phyloP scores from a whole-genome alignment of 2,888 invertebrate genomes.

The Blera fallax region DNA sequence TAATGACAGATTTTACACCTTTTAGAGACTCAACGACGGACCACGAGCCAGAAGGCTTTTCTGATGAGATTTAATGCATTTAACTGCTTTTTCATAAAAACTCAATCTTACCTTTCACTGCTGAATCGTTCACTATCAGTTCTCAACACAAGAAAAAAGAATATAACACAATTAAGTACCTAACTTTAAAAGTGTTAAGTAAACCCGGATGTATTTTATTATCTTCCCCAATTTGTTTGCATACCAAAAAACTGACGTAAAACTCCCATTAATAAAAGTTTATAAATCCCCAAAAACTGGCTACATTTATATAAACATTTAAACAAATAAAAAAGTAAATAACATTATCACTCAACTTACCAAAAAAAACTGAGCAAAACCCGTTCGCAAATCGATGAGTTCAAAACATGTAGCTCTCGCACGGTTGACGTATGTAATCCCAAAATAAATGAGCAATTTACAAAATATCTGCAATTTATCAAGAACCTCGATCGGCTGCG shows the following conservation, averaged over 20 bases:
- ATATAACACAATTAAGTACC: neutral
- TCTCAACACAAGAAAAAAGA: neutral
- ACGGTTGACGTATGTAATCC: conserved; percentile 41
- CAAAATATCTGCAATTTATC: conserved; percentile 23
- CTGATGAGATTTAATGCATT: too few species aligned
- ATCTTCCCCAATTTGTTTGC: neutral
- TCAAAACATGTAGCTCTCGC: conserved; percentile 19
- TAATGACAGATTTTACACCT: too few species aligned
- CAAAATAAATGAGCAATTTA: conserved; percentile 36
- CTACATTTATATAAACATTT: neutral
- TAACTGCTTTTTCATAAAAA: too few species aligned
- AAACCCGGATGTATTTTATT: conserved; percentile 25
- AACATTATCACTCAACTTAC: conserved; percentile 45
- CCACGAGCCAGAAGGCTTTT: too few species aligned
- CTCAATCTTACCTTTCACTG: neutral
- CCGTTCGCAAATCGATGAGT: conserved; percentile 56
- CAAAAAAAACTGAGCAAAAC: conserved; percentile 42
- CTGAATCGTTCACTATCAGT: neutral
- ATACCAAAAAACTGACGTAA: conserved; percentile 2
- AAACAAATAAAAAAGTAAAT: conserved; percentile 2
- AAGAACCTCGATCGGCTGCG: neutral
- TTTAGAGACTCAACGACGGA: too few species aligned
- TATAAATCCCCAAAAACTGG: conserved; percentile 7
- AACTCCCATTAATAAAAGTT: conserved; percentile 19
- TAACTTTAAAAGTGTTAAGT: neutral